Evolutionary conservation across 2,113 vertebrate species (phyloP).

Genomic region (Amphiprion ocellaris): DNA sequence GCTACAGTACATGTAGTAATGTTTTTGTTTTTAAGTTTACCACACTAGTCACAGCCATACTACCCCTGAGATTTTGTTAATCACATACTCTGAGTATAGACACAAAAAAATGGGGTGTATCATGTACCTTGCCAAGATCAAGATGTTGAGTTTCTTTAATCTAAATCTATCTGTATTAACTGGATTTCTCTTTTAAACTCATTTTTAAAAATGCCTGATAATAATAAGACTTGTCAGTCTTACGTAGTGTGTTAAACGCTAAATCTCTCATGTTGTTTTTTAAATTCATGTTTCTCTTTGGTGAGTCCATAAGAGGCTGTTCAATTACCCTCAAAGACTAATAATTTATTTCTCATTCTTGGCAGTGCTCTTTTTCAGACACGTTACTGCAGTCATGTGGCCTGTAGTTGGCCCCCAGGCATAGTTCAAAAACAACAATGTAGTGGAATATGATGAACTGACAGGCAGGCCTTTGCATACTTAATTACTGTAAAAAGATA

Average conservation of each 20-base stretch:
- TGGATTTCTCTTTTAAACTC: background rate
- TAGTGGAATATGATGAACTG: conserved; percentile 36
- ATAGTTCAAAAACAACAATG: background rate
- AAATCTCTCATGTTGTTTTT: background rate
- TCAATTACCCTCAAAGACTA: background rate
- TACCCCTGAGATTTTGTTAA: too few species aligned
- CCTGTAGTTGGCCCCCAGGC: background rate
- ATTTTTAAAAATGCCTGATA: background rate
- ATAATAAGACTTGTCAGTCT: background rate
- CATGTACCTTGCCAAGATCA: too few species aligned
- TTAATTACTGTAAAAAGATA: conserved; percentile 48
- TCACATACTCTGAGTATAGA: background rate
- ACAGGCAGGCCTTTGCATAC: conserved; percentile 13
- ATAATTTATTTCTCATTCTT: background rate
- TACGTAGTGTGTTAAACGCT: background rate
- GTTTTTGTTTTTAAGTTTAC: background rate
- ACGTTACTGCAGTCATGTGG: background rate
- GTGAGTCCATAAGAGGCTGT: background rate
- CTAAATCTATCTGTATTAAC: too few species aligned
- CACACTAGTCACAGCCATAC: background rate
- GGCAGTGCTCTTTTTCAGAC: background rate
- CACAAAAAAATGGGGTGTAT: background rate
- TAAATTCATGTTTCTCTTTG: background rate
- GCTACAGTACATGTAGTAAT: background rate
- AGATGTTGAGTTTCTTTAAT: too few species aligned